Conservation (phyloP, 2,113 vertebrate species). For the Proteles cristata region DNA sequence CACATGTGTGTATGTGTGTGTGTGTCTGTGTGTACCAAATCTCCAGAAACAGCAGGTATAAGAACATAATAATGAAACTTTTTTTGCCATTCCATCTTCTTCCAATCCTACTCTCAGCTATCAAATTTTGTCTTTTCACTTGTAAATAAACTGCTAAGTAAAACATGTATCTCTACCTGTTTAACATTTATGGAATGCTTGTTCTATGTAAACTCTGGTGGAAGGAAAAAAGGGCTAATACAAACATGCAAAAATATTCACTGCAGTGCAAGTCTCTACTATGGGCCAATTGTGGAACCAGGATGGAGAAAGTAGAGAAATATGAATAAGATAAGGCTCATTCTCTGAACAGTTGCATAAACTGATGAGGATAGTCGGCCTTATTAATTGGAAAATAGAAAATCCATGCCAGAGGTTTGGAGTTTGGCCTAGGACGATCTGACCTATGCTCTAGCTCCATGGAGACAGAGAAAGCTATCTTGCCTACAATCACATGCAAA, state of each 20-base stretch:
- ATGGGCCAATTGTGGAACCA: background rate
- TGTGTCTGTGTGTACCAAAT: background rate
- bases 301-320: background rate
- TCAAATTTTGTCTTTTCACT: background rate
- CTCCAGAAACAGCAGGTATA: background rate
- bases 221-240: background rate
- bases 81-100: background rate
- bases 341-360: background rate
- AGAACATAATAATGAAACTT: background rate
- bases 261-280: background rate
- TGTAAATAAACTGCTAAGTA: background rate
- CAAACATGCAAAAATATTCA: background rate
- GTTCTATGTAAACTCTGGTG: background rate
- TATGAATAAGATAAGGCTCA: background rate
- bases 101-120: background rate
- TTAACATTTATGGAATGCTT: background rate
- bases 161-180: background rate
- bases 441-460: background rate
- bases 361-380: background rate
- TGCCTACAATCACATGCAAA: background rate
- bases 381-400: background rate
- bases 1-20: background rate
- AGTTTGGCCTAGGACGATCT: background rate
- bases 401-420: background rate
- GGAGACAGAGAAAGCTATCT: background rate